These are phyloP conservation scores for Lucinisca nassula DNA, from an alignment of 2,888 invertebrate species.

Conservation along the genomic window DNA sequence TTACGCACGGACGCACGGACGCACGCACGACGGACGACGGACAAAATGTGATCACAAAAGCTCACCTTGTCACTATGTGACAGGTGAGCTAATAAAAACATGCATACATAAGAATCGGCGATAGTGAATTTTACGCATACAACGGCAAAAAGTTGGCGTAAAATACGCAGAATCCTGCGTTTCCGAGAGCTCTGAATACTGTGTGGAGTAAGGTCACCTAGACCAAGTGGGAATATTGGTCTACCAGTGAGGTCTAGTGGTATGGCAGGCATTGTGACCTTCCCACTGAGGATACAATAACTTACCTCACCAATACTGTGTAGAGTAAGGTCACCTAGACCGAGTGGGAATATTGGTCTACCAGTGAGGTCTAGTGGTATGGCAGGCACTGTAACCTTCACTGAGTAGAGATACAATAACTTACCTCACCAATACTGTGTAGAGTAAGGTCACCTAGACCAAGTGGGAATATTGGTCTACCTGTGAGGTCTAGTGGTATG, in stretches of 20 bases:
- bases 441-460: constrained; percentile 91
- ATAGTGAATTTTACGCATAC: too few relatives aligned
- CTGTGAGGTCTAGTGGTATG: constrained; percentile 91
- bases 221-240: constrained; percentile 92
- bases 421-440: constrained; percentile 93
- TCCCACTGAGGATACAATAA: constrained; percentile 70
- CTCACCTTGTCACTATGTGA: too few relatives aligned
- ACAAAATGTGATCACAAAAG: too few relatives aligned
- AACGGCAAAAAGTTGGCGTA: too few relatives aligned
- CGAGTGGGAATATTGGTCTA: constrained; percentile 92
- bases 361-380: constrained; percentile 91
- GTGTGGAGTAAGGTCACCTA: constrained; percentile 92
- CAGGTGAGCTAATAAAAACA: too few relatives aligned
- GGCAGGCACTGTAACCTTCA: constrained; percentile 90
- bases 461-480: constrained; percentile 93
- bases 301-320: constrained; percentile 93
- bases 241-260: constrained; percentile 91
- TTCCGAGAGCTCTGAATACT: too few relatives aligned
- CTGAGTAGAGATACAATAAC: too few relatives aligned
- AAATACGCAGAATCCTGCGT: too few relatives aligned
- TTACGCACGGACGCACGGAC: too few relatives aligned
- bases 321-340: constrained; percentile 91
- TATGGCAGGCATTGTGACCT: constrained; percentile 90
- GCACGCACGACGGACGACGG: too few relatives aligned
- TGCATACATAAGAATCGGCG: too few relatives aligned